phyloP scores from a whole-genome alignment of 2,797 vertebrate genomes.

The Lepus townsendii region DNA sequence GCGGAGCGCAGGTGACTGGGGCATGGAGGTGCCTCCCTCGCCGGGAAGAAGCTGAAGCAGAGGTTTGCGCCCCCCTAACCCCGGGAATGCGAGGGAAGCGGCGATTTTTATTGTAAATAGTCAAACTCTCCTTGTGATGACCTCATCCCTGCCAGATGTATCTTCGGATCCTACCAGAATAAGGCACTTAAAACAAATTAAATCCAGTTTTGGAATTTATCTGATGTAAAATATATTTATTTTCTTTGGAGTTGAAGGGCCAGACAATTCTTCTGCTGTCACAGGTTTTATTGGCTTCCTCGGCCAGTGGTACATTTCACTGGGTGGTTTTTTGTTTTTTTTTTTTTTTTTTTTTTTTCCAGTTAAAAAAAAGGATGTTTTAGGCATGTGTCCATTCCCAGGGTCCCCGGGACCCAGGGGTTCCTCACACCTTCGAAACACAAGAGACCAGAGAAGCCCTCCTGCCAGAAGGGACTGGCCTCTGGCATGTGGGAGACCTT shows the following conservation, averaged over 20 bases:
- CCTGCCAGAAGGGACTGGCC: neutral
- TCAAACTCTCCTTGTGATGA: conserved; percentile 50
- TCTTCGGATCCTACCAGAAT: conserved; percentile 55
- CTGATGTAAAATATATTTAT: conserved; percentile 43
- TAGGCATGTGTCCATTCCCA: neutral
- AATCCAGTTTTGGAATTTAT: conserved; percentile 63
- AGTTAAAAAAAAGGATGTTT: conserved; percentile 13
- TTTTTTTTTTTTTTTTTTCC: neutral
- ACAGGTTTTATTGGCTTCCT: conserved; percentile 56
- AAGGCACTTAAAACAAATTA: conserved; percentile 53
- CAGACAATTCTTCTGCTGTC: conserved; percentile 26
- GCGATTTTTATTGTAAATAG: conserved; percentile 28
- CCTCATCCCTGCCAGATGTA: conserved; percentile 50
- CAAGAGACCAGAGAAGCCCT: neutral
- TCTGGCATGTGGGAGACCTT: neutral
- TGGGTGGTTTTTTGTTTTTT: neutral
- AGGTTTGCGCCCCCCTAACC: neutral
- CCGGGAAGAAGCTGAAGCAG: neutral
- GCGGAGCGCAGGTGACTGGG: conserved; percentile 20
- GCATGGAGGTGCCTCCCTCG: neutral
- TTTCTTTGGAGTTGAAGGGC: conserved; percentile 31
- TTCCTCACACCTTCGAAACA: conserved; percentile 43
- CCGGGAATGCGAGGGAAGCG: neutral
- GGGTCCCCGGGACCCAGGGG: neutral
- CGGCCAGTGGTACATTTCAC: conserved; percentile 35